Conservation (phyloP, 2,888 invertebrate genomes). For the Dyspetes luteomarginatus region DNA sequence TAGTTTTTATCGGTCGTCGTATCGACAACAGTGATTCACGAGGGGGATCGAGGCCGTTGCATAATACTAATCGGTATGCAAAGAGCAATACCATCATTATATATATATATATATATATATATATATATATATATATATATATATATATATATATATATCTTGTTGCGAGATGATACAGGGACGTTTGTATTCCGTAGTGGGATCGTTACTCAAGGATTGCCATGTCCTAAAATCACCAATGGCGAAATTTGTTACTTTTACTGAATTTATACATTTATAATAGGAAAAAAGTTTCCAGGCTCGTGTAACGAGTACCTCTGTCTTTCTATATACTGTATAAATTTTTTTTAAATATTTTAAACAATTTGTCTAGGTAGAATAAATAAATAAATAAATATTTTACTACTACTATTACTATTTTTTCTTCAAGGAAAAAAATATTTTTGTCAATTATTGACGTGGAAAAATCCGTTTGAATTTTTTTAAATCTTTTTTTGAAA, state of each 20-base stretch:
- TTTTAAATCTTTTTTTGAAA: too few species aligned
- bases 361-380: too few species aligned
- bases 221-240: not conserved
- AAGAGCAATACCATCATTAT: conserved; percentile 51
- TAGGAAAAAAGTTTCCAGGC: not conserved
- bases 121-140: not conserved
- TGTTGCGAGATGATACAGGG: conserved; percentile 12
- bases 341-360: too few species aligned
- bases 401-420: too few species aligned
- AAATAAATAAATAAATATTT: too few species aligned
- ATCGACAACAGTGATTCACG: conserved; percentile 67
- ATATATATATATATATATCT: not conserved
- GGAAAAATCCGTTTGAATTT: too few species aligned
- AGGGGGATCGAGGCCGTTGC: conserved; percentile 63
- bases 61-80: conserved; percentile 66
- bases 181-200: not conserved
- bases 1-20: conserved; percentile 46
- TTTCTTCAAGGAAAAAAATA: too few species aligned
- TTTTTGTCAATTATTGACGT: too few species aligned
- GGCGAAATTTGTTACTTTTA: not conserved
- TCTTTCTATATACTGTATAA: too few species aligned
- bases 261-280: not conserved
- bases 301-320: not conserved
- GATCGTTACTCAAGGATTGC: not conserved
- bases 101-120: conserved; percentile 5